Evolutionary conservation across 1,140 invertebrate genomes (phyloP).

Genomic region (Papilio dardanus): DNA sequence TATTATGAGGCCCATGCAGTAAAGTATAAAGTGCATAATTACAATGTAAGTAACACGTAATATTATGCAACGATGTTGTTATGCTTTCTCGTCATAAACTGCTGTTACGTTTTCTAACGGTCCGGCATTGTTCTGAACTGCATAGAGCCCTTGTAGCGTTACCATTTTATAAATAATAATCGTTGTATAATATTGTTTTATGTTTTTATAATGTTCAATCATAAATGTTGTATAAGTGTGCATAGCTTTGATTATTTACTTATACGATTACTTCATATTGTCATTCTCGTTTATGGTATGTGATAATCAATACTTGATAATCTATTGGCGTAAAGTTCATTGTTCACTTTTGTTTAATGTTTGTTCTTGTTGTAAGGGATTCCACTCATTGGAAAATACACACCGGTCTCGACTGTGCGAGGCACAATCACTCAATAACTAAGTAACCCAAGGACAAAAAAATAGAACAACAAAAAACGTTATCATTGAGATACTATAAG

Average conservation of each 20-base stretch:
- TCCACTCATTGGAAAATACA: too few relatives aligned
- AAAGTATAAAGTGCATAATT: constrained; percentile 21
- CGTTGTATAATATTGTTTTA: neutral
- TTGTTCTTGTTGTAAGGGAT: too few relatives aligned
- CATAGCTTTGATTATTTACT: neutral
- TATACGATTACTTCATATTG: neutral
- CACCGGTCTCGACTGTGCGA: too few relatives aligned
- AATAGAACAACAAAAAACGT: too few relatives aligned
- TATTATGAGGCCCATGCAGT: neutral
- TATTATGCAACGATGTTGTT: constrained; percentile 18
- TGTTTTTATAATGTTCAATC: neutral
- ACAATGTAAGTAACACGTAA: constrained; percentile 12
- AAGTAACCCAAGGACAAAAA: too few relatives aligned
- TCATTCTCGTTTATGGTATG: neutral
- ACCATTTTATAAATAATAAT: constrained; percentile 6
- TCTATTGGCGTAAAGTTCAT: too few relatives aligned
- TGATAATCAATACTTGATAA: neutral
- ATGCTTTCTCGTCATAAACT: constrained; percentile 11
- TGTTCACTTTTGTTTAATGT: too few relatives aligned
- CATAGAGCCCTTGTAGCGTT: constrained; percentile 5
- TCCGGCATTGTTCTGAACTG: neutral
- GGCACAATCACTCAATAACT: too few relatives aligned
- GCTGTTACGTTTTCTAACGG: neutral
- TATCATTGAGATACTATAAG: too few relatives aligned
- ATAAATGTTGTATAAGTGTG: neutral